Percentiles rank a stretch among this genome's conserved stretches.
phyloP scores from a whole-genome alignment of 2,113 vertebrate genomes.

The Paedocypris sp. region DNA sequence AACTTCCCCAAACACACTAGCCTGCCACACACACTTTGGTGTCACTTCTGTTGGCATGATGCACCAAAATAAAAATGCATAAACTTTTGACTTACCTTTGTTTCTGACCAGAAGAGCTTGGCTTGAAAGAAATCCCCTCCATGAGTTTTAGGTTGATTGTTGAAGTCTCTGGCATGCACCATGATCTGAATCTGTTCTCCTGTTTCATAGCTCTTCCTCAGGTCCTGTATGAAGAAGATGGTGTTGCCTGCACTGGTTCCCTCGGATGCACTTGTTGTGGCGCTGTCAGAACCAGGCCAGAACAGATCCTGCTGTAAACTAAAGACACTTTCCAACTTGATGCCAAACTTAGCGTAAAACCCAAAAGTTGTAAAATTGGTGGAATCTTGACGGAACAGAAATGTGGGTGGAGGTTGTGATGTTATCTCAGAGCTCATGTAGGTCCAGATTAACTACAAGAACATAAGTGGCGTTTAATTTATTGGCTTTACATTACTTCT shows the following conservation, averaged over 20 bases:
- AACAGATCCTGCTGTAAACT: not conserved
- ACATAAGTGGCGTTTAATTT: no score
- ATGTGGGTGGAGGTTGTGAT: not conserved
- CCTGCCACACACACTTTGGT: slow-evolving; percentile 9
- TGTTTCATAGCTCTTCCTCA: not conserved
- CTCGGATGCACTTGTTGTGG: not conserved
- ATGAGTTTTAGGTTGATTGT: slow-evolving; percentile 25
- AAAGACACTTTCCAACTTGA: not conserved
- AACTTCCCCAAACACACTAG: slow-evolving; percentile 37
- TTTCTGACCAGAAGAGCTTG: slow-evolving; percentile 28
- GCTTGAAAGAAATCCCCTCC: slow-evolving; percentile 45
- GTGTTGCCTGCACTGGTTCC: not conserved
- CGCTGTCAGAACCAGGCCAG: not conserved
- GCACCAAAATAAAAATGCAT: no score
- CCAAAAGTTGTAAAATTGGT: not conserved
- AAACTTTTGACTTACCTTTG: not conserved
- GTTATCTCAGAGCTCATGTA: no score
- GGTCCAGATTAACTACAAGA: no score
- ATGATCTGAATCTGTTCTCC: slow-evolving; percentile 25
- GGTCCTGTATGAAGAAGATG: not conserved
- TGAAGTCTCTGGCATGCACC: slow-evolving; percentile 27
- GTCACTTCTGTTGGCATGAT: no score
- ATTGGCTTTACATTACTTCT: no score
- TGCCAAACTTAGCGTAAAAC: not conserved
- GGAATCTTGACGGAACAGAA: not conserved